phyloP scores from a whole-genome alignment of 2,797 vertebrate genomes.

The Siniperca scherzeri region DNA sequence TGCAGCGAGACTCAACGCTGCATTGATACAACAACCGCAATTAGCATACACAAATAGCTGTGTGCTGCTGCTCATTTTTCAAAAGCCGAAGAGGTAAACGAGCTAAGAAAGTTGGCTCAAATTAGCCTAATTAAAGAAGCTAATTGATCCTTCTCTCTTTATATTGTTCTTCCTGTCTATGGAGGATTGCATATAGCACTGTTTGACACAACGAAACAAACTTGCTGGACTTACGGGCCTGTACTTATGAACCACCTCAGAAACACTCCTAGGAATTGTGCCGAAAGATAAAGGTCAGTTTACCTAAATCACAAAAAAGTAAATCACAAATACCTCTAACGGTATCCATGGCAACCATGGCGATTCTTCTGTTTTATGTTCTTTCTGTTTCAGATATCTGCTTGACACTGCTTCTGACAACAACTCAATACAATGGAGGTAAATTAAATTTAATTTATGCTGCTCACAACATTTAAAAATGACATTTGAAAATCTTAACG shows the following conservation, averaged over 20 bases:
- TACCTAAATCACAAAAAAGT: too few relatives aligned
- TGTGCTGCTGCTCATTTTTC: conserved; percentile 65
- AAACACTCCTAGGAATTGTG: neutral
- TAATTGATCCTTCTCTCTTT: conserved; percentile 68
- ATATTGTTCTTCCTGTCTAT: conserved; percentile 24
- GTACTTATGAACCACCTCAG: neutral
- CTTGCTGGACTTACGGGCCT: neutral
- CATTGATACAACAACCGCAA: conserved; percentile 71
- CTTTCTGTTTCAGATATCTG: neutral
- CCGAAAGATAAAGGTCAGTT: neutral
- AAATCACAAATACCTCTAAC: too few relatives aligned
- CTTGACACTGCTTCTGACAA: neutral
- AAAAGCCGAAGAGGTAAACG: conserved; percentile 71
- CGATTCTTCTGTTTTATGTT: neutral
- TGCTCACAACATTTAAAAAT: neutral
- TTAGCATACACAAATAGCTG: conserved; percentile 75
- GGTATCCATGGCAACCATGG: neutral
- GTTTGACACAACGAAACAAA: neutral
- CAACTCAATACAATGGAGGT: too few relatives aligned
- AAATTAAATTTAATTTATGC: neutral
- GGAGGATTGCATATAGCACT: neutral
- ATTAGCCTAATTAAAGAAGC: conserved; percentile 73
- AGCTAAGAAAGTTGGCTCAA: conserved; percentile 71
- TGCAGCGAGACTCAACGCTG: conserved; percentile 29
- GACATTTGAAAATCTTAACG: neutral